Percentiles rank a stretch among this genome's conserved stretches.
These are phyloP conservation scores for Archips xylosteana DNA, from an alignment of 2,888 invertebrate species.

Conservation along the genomic window DNA sequence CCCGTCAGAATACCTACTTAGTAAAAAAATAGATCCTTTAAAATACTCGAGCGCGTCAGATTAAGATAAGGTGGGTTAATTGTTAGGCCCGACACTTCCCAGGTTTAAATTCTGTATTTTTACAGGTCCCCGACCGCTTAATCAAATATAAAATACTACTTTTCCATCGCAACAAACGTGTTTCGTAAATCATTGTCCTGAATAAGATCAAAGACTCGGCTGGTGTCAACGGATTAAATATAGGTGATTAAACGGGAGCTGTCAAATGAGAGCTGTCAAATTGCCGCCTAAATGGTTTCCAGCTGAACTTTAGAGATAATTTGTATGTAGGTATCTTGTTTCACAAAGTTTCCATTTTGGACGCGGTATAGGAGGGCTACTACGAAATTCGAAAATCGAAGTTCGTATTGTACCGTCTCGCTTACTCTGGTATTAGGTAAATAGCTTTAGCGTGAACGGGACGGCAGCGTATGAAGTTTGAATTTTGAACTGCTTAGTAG, in stretches of 20 bases:
- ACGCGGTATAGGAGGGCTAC: neutral
- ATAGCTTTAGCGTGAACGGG: too few species aligned
- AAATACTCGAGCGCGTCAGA: too few species aligned
- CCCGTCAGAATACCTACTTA: too few species aligned
- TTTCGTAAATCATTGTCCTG: conserved; percentile 20
- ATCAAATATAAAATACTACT: conserved; percentile 28
- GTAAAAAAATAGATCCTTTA: too few species aligned
- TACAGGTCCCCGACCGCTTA: conserved; percentile 14
- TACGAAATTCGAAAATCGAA: too few species aligned
- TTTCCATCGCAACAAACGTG: conserved; percentile 10
- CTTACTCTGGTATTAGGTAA: too few species aligned
- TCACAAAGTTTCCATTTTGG: conserved; percentile 10
- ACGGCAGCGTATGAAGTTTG: too few species aligned
- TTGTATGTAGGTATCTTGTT: conserved; percentile 9
- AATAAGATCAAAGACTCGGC: conserved; percentile 30
- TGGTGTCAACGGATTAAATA: conserved; percentile 21
- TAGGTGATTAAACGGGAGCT: conserved; percentile 11
- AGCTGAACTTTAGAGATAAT: conserved; percentile 12
- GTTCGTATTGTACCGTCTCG: too few species aligned
- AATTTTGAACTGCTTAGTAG: too few species aligned
- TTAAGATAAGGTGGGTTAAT: too few species aligned
- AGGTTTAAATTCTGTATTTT: neutral
- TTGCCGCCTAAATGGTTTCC: conserved; percentile 26
- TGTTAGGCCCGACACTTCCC: too few species aligned
- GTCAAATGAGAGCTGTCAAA: conserved; percentile 14